Base-by-base conservation (phyloP, 1,140 invertebrate genomes). In the Drosophila cardini region DNA sequence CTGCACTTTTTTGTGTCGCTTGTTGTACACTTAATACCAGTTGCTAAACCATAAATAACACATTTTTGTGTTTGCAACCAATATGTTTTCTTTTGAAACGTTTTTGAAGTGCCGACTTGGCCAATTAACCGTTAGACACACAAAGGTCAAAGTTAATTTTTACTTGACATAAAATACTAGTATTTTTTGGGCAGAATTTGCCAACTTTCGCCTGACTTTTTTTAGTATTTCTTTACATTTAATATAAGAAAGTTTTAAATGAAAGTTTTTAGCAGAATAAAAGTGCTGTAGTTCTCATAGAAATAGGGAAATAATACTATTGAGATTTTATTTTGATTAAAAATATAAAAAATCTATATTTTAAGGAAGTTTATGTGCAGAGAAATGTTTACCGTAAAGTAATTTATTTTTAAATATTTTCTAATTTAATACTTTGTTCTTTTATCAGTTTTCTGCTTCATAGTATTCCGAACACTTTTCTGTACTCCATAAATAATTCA, bases 11-110 rank as follows among this genome's bases (percentile, higher is more conserved):
- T 38, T 16, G 11, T 48, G 16, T 52, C 21, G 34, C 16, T 63
- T 50, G 21, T 52, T 50, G 36, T 13, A 68, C 42, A 50, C 57
- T 46, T 62, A 62, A 53, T 62, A 32, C 36, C 21, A 34, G 30
- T 42, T 21, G 10, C 48, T 11, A 65, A 48, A 26, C 13, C 64
- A 74, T 61, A 62, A 61, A 74, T 74, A 61, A 73, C 38, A 36
- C 55, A 56, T 56, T 74, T 70, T 46, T 50, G 50, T 68, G 63
- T 30, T 16, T 36, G 13, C 50, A 65, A 43, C 53, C 52, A 52
- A 58, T 72, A 53, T 61, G 61, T 58, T 30, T 32, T 16, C 48
- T 34, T 45, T n/a, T 30, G 45, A 43, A 42, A 58, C 56, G 11
- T 34, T 26, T 34, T 61, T 15, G 38, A 43, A 53, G 53, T 30